phyloP scores from a whole-genome alignment of 2,797 vertebrate genomes.

The Eulemur rubriventer region DNA sequence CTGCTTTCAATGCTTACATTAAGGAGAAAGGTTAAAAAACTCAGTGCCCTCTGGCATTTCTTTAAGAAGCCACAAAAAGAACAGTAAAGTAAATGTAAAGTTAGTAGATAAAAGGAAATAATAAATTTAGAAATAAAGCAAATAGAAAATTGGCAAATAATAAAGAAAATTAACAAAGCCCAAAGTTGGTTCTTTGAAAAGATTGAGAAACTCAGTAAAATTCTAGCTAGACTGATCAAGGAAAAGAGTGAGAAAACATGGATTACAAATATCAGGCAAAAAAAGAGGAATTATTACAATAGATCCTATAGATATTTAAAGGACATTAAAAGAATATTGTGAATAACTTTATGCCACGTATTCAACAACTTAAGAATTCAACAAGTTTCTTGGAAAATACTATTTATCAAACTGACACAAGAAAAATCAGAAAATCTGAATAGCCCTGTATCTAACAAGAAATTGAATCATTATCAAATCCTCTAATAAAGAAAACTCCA shows the following conservation, averaged over 20 bases:
- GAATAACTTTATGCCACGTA: background rate
- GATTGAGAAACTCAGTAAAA: background rate
- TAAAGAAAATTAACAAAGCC: background rate
- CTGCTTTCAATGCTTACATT: background rate
- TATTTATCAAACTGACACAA: background rate
- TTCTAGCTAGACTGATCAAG: background rate
- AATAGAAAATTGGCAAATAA: background rate
- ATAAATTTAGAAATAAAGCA: background rate
- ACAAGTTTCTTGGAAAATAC: background rate
- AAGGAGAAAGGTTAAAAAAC: background rate
- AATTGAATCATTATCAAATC: background rate
- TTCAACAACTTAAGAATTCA: background rate
- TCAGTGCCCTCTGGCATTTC: background rate
- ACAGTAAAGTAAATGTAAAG: slow-evolving; percentile 19
- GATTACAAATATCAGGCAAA: background rate
- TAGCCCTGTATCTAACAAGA: background rate
- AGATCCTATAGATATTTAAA: background rate
- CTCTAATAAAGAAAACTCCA: background rate
- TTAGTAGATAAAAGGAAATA: background rate
- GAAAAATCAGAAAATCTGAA: background rate
- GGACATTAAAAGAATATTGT: background rate
- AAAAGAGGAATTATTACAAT: background rate
- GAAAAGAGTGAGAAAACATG: background rate
- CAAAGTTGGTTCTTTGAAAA: background rate
- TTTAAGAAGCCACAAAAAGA: background rate